These are phyloP conservation scores for Manis pentadactyla DNA, from an alignment of 2,797 vertebrate species.

Conservation along the genomic window DNA sequence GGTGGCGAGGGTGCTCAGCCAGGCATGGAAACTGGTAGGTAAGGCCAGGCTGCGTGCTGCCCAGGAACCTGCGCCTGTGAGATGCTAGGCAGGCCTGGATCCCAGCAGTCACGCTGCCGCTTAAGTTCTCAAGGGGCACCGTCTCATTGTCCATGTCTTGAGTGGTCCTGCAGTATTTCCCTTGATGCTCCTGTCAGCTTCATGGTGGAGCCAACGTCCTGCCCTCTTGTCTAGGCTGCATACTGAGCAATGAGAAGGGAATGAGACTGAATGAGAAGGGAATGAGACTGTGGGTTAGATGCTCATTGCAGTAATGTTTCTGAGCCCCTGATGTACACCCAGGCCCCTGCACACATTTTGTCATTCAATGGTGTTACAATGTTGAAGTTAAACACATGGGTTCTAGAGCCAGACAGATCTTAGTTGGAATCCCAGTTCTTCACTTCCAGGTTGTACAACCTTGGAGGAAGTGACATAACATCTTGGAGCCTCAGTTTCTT, in stretches of 20 bases:
- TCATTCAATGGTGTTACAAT: not conserved
- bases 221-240: not conserved
- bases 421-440: not conserved
- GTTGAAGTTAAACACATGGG: not conserved
- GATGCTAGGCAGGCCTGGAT: not conserved
- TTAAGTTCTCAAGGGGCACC: rapidly evolving
- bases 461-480: not conserved
- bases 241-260: not conserved
- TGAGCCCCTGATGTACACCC: rapidly evolving
- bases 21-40: not conserved
- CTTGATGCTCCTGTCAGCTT: not conserved
- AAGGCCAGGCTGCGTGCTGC: not conserved
- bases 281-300: rapidly evolving
- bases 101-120: rapidly evolving
- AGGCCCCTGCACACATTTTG: not conserved
- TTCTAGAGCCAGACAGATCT: not conserved
- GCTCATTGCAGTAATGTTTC: too few relatives aligned
- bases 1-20: rapidly evolving
- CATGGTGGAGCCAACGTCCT: not conserved
- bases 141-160: not conserved
- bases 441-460: rapidly evolving
- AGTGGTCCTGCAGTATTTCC: not conserved
- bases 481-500: not conserved
- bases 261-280: not conserved
- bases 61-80: rapidly evolving